Evolutionary conservation across 2,113 vertebrate species (phyloP), one percentile per base, ranked within the genome.

Genomic region (Anas platyrhynchos): DNA sequence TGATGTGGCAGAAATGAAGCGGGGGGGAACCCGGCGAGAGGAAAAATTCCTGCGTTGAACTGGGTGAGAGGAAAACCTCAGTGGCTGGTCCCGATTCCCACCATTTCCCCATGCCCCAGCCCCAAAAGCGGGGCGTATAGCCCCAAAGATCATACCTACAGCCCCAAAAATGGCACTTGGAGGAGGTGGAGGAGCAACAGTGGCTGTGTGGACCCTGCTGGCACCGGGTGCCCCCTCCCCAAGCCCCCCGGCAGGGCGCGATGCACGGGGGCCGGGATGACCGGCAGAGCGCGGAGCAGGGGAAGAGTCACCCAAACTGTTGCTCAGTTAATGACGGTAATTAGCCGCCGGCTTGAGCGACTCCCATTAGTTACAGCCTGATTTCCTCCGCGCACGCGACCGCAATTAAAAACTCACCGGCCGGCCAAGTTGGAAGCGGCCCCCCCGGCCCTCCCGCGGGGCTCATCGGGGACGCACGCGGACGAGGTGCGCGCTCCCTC

Each of bases 321-420:
- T 78, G 85, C 83, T 93, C 56, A 27, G 85, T 71, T 96, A 89
- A 93, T 95, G 50, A 78, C 1, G 4, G 82, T 88, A 96, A 96
- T 96, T 95, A 96, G 55, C 79, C 43, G 77, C 76, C 12, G 86
- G 72, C 95, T 96, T 90, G 72, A 94, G 85, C 0, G 0, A 48
- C 46, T 94, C 76, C 78, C 22, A 7, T 88, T 90, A 55, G 21
- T 68, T 52, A 59, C 48, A 88, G 72, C 56, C 52, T 17, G 43
- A 75, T 88, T 91, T 90, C 78, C 54, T 38, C 88, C 44, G 63
- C 36, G 15, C 31, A 13, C 2, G 2, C 52, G 46, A 20, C 17
- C 29, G 67, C 91, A 88, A 54, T 93, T 71, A 91, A 73, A 73
- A 89, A 34, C 63, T 66, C 82, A 74, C 58, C 67, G 76, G 0